phyloP scores from a whole-genome alignment of 2,888 invertebrate species.

The Pemphredon lugubris region DNA sequence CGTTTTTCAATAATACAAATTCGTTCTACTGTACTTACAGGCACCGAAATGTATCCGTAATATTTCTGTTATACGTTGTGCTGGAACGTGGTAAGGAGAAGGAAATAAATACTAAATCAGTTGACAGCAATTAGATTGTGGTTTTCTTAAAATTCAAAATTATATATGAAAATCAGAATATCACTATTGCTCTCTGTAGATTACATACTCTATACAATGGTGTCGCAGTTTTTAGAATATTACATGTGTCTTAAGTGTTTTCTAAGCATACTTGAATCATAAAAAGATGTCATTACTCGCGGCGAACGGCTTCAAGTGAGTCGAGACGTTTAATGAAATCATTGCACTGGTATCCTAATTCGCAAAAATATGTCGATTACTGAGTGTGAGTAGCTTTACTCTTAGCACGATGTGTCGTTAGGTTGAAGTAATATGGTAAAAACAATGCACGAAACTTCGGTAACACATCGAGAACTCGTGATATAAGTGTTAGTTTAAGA shows the following conservation, averaged over 20 bases:
- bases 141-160: conserved; percentile 65
- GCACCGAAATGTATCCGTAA: too few relatives aligned
- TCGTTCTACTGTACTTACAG: too few relatives aligned
- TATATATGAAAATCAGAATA: conserved; percentile 71
- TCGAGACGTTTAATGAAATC: conserved; percentile 32
- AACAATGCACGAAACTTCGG: conserved; percentile 15
- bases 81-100: too few relatives aligned
- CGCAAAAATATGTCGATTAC: conserved; percentile 37
- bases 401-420: conserved; percentile 12
- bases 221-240: conserved; percentile 48
- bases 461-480: conserved; percentile 3
- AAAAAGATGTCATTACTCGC: conserved; percentile 45
- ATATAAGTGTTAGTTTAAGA: conserved; percentile 16
- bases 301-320: conserved; percentile 19
- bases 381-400: conserved; percentile 6
- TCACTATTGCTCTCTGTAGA: conserved; percentile 60
- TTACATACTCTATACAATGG: conserved; percentile 66
- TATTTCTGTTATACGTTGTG: too few relatives aligned
- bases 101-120: too few relatives aligned
- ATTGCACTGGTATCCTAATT: conserved; percentile 33
- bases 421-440: conserved; percentile 15
- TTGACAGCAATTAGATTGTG: too few relatives aligned
- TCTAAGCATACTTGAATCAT: conserved; percentile 47
- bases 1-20: too few relatives aligned
- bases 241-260: conserved; percentile 42